These are phyloP conservation scores for Callaeas wilsoni DNA, from an alignment of 2,113 vertebrate species.

Conservation along the genomic window DNA sequence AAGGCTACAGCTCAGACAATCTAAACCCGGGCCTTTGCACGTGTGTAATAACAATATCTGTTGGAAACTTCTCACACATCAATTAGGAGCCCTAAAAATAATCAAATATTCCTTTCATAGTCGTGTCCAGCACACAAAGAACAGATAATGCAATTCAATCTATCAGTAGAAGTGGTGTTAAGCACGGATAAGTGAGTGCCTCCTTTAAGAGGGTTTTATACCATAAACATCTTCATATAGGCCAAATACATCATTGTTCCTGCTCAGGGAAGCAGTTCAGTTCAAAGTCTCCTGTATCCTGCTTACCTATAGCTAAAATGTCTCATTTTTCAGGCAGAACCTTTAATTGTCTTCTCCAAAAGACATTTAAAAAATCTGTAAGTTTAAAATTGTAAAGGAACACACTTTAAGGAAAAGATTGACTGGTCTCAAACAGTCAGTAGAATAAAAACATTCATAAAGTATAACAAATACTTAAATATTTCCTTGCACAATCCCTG, in stretches of 20 bases:
- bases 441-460: not conserved
- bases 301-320: not conserved
- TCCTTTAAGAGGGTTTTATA: not conserved
- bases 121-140: not conserved
- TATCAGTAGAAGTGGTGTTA: not conserved
- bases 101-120: not conserved
- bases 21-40: not conserved
- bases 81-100: not conserved
- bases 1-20: not conserved
- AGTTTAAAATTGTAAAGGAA: not conserved
- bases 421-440: not conserved
- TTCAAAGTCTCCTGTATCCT: not conserved
- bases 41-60: not conserved
- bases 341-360: not conserved
- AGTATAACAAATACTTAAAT: not conserved
- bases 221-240: not conserved
- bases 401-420: fast-evolving
- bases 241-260: not conserved
- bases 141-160: not conserved
- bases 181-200: not conserved
- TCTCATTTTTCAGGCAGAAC: not conserved
- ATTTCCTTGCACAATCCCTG: not conserved
- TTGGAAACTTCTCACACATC: not conserved
- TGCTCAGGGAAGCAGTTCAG: not conserved
- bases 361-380: not conserved